Conservation (phyloP, 2,797 vertebrate species). For the Pseudochaenichthys georgianus region DNA sequence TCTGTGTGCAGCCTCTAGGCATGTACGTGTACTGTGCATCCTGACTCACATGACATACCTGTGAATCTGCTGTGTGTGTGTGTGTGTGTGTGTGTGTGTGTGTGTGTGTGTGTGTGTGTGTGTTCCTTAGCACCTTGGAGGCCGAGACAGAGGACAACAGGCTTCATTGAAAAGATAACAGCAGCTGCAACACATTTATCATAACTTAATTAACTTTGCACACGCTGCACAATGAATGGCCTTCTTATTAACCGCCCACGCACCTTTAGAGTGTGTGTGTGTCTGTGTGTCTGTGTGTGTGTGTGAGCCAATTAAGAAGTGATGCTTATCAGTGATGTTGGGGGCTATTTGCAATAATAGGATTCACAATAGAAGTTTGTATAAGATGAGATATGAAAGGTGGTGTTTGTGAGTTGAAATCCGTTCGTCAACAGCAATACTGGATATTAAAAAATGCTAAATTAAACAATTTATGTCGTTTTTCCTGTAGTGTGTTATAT, state of each 20-base stretch:
- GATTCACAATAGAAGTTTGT: neutral
- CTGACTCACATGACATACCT: neutral
- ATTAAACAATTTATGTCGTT: no score
- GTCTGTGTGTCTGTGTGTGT: neutral
- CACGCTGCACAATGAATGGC: conserved; percentile 53
- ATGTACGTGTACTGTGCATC: neutral
- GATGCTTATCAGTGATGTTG: neutral
- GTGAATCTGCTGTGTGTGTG: neutral
- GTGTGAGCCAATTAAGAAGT: conserved; percentile 1
- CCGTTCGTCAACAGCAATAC: no score
- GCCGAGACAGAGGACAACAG: no score
- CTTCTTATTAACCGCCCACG: conserved; percentile 57
- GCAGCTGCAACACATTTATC: conserved; percentile 77
- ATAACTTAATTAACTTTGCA: conserved; percentile 79
- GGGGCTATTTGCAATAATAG: neutral
- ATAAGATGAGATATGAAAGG: no score
- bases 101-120: conserved; percentile 6
- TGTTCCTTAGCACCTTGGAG: no score
- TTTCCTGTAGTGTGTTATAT: no score
- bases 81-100: neutral
- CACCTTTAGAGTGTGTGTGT: neutral
- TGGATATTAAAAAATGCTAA: no score
- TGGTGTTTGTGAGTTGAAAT: no score
- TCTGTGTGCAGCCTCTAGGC: conserved; percentile 10
- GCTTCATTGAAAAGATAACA: conserved; percentile 73